Evolutionary conservation across 1,140 invertebrate species (phyloP), one percentile per base, ranked within the genome.

Genomic region (Lutraria rhynchaena): DNA sequence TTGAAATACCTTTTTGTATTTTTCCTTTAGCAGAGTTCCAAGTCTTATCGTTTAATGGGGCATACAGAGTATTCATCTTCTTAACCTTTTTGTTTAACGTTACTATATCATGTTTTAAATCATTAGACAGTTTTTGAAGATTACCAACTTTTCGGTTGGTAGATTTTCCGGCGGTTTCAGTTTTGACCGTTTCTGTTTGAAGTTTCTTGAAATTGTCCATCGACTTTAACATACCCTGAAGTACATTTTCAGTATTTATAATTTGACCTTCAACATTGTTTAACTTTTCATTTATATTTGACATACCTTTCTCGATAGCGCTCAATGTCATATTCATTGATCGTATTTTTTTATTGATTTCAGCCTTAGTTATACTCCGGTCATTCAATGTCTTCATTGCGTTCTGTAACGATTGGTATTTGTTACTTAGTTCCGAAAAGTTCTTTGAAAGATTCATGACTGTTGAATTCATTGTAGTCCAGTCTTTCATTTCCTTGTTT

Each of bases 201-300:
- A 76, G 37, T 9, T 1, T 19, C 24, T 63, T 76, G 24, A 61
- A 61, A 31, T 61, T 61, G 35, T 76, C 31, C 73, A 76, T 76
- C 22, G 58, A 61, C n/a, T 57, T 76, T 13, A 29, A 37, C 27
- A 76, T 24, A 19, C 41, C 58, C 17, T 51, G 61, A 11, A 76
- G n/a, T 0, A 19, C 44, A 22, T 27, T 63, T 15, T 61, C 60
- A 0, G 44, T 76, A 9, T 27, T 35, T 15, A 3, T 27, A 2
- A 44, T 33, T 33, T 63, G 24, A 22, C 49, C 35, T 61, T 46
- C 44, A 19, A 58, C 41, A 4, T 60, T 31, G 11, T 3, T n/a
- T 24, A 76, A 15, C 27, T 29, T 63, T 7, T 0, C 63, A 49
- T 76, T 29, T 29, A 76, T 35, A 27, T 49, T 44, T 49, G 58